A percentile compares a stretch with the other conserved stretches of the same genome.
Evolutionary conservation across 37 sponge, comb jelly and placozoan species (phyloP).

Genomic region (Eunapius fragilis): DNA sequence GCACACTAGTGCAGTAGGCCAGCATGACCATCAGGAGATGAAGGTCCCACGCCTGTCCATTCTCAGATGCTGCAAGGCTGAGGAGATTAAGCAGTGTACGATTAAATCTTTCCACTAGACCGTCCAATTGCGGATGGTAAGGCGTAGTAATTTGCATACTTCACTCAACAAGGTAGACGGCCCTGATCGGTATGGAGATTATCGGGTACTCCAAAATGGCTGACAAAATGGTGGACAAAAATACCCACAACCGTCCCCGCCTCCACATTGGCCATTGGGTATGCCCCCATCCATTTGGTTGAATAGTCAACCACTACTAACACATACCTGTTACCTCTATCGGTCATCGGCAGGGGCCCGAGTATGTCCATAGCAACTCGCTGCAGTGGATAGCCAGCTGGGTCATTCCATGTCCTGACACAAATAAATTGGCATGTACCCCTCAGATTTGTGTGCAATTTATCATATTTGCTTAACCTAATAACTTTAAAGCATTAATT

Average conservation of each 20-base stretch:
- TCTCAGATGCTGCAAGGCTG: neutral
- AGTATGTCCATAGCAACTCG: neutral
- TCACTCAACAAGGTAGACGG: neutral
- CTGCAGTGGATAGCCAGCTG: too few relatives aligned
- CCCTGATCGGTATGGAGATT: neutral
- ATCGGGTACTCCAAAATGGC: neutral
- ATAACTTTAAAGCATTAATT: too few relatives aligned
- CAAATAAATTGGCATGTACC: too few relatives aligned
- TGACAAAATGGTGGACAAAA: neutral
- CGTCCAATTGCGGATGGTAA: neutral
- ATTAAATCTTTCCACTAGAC: conserved; percentile 6
- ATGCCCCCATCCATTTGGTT: neutral
- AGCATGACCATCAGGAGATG: neutral
- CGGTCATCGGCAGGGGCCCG: neutral
- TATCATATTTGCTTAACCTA: too few relatives aligned
- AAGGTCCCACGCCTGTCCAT: neutral
- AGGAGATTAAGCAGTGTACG: conserved; percentile 1
- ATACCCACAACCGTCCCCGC: neutral
- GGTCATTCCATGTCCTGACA: too few relatives aligned
- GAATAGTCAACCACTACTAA: neutral
- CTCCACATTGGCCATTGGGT: conserved; percentile 5
- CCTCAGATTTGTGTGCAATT: too few relatives aligned
- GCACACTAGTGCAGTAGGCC: conserved; percentile 5
- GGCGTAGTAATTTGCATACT: neutral
- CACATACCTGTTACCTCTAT: conserved; percentile 1